Percentiles rank a stretch among this genome's conserved stretches.
These are phyloP conservation scores for Pyxicephalus adspersus DNA, from an alignment of 2,113 vertebrate genomes.

Conservation along the genomic window DNA sequence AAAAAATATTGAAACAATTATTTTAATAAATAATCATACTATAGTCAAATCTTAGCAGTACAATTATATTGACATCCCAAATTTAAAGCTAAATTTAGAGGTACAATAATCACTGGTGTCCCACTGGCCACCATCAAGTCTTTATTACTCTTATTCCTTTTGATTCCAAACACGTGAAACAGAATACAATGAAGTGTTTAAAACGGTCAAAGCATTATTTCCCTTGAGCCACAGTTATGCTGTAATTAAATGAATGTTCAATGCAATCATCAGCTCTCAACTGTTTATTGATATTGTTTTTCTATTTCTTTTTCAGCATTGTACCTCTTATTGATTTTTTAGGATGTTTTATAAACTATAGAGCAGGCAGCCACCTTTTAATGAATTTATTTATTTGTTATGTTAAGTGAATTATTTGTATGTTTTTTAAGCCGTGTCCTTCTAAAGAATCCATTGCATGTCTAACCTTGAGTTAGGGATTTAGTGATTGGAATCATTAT, in stretches of 20 bases:
- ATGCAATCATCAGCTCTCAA: slow-evolving; percentile 64
- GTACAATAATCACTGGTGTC: too few species aligned
- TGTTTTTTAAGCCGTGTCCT: neutral
- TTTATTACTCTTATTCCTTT: neutral
- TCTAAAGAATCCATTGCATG: neutral
- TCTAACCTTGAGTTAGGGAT: neutral
- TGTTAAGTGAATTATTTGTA: neutral
- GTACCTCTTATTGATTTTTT: slow-evolving; percentile 69
- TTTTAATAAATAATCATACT: too few species aligned
- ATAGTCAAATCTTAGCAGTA: too few species aligned
- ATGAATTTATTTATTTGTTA: neutral
- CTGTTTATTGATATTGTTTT: slow-evolving; percentile 72
- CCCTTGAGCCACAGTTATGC: slow-evolving; percentile 65
- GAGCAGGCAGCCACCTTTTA: neutral
- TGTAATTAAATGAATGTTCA: slow-evolving; percentile 59
- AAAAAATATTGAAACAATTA: too few species aligned
- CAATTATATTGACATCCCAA: too few species aligned
- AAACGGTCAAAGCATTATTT: slow-evolving; percentile 67
- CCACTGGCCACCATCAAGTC: neutral
- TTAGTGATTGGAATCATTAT: neutral
- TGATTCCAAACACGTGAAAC: slow-evolving; percentile 37
- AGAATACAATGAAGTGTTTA: slow-evolving; percentile 53
- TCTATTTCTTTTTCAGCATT: slow-evolving; percentile 49
- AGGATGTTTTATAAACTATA: slow-evolving; percentile 5
- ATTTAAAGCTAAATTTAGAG: too few species aligned